Evolutionary conservation across 1,140 invertebrate genomes (phyloP), one percentile per base, ranked within the genome.

Genomic region (Cepaea nemoralis): DNA sequence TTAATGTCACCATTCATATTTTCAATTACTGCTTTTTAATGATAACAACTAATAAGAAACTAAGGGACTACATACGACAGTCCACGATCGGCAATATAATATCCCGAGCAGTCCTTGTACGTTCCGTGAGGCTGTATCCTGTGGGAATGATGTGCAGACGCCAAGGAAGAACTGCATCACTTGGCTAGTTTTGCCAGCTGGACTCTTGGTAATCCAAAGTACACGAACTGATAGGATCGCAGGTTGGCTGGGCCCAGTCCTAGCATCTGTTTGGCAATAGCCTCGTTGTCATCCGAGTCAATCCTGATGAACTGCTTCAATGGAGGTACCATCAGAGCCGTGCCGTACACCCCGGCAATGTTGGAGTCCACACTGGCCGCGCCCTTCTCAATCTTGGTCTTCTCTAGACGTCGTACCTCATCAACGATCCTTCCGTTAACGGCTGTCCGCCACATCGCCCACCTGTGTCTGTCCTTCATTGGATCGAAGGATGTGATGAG

Each of bases 361-460:
- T 8, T 22, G 6, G 69, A 33, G 40, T 39, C 69, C 33, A 1
- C 69, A 39, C 22, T 39, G 71, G 75, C 39, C 3, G 71, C 10
- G 10, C 27, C 42, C 24, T 12, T 27, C 27, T 63, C 59, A 45
- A 14, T 59, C 31, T 80, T 45, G 1, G 14, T 27, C 6, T 22
- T n/a, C 35, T 76, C 66, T 27, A 66, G 45, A 0, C 69, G 42
- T 31, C 63, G 48, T 31, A 78, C 76, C 33, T 85, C 78, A 42
- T 83, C 82, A 66, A 85, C 71, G 45, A 85, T 83, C 1, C 79
- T 42, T 24, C 82, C 84, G 70, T 85, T 85, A 40, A 85, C 84
- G 37, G 84, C 84, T 3, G 79, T 83, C 8, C 84, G 48, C 84
- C 84, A 85, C 84, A 85, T 85, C 1, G 82, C 73, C 84, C 84